phyloP scores from a whole-genome alignment of 2,888 invertebrate species.

The Melikaiella ostensackeni region DNA sequence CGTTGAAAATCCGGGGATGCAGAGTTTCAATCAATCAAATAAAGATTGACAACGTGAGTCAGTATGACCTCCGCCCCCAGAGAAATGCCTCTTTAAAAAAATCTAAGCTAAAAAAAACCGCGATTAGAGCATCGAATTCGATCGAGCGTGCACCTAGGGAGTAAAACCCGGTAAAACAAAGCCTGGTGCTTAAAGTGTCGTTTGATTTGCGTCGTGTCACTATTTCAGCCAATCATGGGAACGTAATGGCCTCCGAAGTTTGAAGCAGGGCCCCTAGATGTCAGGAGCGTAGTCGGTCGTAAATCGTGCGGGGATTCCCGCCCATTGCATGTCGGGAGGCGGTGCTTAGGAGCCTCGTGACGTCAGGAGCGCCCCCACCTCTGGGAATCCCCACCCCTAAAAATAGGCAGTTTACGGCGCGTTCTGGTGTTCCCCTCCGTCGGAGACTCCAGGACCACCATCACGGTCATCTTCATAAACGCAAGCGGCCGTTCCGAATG shows the following conservation, averaged over 20 bases:
- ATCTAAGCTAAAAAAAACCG: slow-evolving; percentile 31
- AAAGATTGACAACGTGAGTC: slow-evolving; percentile 72
- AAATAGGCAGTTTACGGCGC: neutral
- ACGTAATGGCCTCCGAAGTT: slow-evolving; percentile 80
- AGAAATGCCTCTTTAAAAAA: slow-evolving; percentile 1
- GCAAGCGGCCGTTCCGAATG: slow-evolving; percentile 73
- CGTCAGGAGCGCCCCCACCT: slow-evolving; percentile 69
- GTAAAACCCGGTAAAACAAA: slow-evolving; percentile 11
- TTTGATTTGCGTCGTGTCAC: slow-evolving; percentile 73
- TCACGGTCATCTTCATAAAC: slow-evolving; percentile 72
- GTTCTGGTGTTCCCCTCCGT: slow-evolving; percentile 55
- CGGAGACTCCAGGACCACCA: slow-evolving; percentile 63
- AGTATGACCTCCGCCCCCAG: slow-evolving; percentile 40
- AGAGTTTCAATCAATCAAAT: slow-evolving; percentile 69
- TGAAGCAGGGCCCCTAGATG: slow-evolving; percentile 79
- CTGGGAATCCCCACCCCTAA: slow-evolving; percentile 51
- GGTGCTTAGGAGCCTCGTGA: slow-evolving; percentile 77
- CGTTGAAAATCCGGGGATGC: slow-evolving; percentile 43
- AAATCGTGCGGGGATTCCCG: slow-evolving; percentile 78
- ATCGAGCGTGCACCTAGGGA: neutral
- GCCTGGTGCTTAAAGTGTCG: slow-evolving; percentile 64
- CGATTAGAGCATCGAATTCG: slow-evolving; percentile 1
- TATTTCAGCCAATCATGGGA: slow-evolving; percentile 79
- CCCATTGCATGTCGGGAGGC: slow-evolving; percentile 80
- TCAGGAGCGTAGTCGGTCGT: slow-evolving; percentile 71